A percentile compares a stretch with the other conserved stretches of the same genome.
phyloP scores from a whole-genome alignment of 2,113 vertebrate genomes.

The Vulpes ferrilata region DNA sequence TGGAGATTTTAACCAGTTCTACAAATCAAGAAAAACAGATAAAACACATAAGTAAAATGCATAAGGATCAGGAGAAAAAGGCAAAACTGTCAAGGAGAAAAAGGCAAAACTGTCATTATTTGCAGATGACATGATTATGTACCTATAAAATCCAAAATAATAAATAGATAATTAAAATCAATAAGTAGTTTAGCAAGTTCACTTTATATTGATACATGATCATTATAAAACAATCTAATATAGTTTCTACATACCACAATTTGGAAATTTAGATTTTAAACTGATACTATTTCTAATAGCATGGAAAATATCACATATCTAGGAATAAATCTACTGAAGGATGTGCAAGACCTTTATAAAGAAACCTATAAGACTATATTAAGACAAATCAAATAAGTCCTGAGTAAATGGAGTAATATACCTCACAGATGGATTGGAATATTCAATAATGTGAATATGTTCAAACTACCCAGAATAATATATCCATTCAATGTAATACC shows the following conservation, averaged over 20 bases:
- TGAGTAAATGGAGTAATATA: not conserved
- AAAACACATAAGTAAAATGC: not conserved
- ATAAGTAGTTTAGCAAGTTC: not conserved
- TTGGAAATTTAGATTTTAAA: conserved; percentile 2
- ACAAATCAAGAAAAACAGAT: not conserved
- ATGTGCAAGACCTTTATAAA: not conserved
- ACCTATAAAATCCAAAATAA: not conserved
- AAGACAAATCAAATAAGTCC: not conserved
- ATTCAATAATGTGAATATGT: not conserved
- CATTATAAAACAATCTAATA: not conserved
- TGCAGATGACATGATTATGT: not conserved
- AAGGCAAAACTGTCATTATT: not conserved
- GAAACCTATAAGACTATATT: not conserved
- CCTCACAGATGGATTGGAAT: not conserved
- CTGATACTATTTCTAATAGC: not conserved
- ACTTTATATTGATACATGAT: not conserved
- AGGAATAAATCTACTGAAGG: not conserved
- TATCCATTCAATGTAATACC: not conserved
- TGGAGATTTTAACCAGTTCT: not conserved
- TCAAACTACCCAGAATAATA: not conserved
- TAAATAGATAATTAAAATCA: not conserved
- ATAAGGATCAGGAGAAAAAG: not conserved
- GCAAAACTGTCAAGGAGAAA: not conserved
- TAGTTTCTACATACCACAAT: not conserved
- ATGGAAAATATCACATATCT: not conserved